phyloP scores from a whole-genome alignment of 2,797 vertebrate species.

The Clarias fuscus region DNA sequence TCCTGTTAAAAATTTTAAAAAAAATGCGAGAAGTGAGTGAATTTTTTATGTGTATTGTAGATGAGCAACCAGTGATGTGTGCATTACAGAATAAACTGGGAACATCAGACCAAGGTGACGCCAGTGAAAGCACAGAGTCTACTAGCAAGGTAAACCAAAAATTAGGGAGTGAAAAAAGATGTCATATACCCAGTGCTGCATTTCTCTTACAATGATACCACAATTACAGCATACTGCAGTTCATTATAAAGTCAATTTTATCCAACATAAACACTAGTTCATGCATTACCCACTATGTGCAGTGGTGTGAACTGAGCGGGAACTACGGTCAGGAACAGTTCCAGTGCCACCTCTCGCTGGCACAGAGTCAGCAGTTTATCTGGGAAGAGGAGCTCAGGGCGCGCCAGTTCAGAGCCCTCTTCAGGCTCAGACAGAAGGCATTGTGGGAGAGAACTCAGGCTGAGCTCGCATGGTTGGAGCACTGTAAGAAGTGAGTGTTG shows the following conservation, averaged over 20 bases:
- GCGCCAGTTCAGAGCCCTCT: constrained; percentile 63
- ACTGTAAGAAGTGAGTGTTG: constrained; percentile 62
- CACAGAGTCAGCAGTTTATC: constrained; percentile 62
- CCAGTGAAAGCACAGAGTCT: constrained; percentile 42
- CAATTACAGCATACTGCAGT: not conserved
- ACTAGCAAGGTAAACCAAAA: constrained; percentile 58
- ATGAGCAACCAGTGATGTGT: constrained; percentile 5
- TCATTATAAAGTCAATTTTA: not conserved
- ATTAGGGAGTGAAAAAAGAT: not conserved
- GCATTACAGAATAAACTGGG: not conserved
- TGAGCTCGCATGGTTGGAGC: constrained; percentile 64
- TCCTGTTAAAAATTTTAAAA: no score
- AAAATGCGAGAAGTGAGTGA: not conserved
- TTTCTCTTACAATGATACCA: not conserved
- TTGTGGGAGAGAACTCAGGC: constrained; percentile 63
- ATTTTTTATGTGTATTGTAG: constrained; percentile 7
- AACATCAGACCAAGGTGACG: constrained; percentile 23
- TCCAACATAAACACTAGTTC: not conserved
- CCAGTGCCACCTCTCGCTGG: constrained; percentile 48
- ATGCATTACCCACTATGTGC: constrained; percentile 13
- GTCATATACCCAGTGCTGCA: not conserved
- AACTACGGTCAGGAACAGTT: constrained; percentile 40
- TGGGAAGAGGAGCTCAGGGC: constrained; percentile 64
- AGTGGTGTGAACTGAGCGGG: constrained; percentile 57
- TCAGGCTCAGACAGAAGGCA: constrained; percentile 64